phyloP scores from a whole-genome alignment of 2,888 invertebrate species.

The Ormyrus thymus region DNA sequence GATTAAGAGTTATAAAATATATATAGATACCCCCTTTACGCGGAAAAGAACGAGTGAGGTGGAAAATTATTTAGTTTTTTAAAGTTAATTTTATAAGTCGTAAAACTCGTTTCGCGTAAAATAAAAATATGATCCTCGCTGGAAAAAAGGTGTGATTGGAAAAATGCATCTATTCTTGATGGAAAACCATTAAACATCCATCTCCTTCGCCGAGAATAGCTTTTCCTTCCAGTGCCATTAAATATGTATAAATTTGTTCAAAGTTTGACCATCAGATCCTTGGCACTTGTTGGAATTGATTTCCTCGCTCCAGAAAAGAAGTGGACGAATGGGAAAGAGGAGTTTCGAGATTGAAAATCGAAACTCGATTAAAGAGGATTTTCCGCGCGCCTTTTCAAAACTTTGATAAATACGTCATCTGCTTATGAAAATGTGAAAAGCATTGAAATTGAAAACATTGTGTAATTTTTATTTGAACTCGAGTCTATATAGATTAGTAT shows the following conservation, averaged over 20 bases:
- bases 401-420: constrained; percentile 20
- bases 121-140: too few species aligned
- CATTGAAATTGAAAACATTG: not conserved
- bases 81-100: too few species aligned
- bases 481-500: too few species aligned
- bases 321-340: not conserved
- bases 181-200: constrained; percentile 12
- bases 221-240: constrained; percentile 1
- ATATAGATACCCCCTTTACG: too few species aligned
- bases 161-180: too few species aligned
- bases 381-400: constrained; percentile 13
- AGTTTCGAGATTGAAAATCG: constrained; percentile 31
- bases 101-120: too few species aligned
- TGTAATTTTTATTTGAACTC: too few species aligned
- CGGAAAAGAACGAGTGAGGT: too few species aligned
- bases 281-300: constrained; percentile 21
- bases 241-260: constrained; percentile 18
- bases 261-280: not conserved
- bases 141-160: too few species aligned
- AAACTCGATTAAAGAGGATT: constrained; percentile 33
- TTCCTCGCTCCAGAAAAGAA: not conserved
- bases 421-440: not conserved
- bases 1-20: too few species aligned
- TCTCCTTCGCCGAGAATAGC: too few species aligned
- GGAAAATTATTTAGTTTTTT: too few species aligned